These are phyloP conservation scores for Gastrophysa polygoni DNA, from an alignment of 2,888 invertebrate genomes.

Conservation along the genomic window DNA sequence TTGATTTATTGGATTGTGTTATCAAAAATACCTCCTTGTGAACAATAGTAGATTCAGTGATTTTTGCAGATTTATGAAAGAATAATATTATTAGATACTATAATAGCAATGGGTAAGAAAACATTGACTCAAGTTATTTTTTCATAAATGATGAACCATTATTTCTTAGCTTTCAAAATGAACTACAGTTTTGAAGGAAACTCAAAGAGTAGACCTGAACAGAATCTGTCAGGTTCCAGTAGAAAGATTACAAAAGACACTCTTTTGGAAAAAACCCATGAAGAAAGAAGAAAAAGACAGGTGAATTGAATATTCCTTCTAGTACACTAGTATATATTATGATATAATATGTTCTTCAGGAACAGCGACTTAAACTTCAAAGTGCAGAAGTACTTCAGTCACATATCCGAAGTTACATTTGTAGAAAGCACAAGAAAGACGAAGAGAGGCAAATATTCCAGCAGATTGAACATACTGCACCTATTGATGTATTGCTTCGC, in stretches of 20 bases:
- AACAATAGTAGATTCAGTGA: no score
- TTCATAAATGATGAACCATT: neutral
- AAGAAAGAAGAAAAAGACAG: constrained; percentile 86
- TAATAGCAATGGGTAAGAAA: constrained; percentile 11
- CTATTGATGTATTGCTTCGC: constrained; percentile 65
- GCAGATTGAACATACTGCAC: constrained; percentile 56
- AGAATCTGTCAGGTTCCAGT: constrained; percentile 89
- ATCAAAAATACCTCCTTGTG: no score
- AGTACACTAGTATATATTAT: neutral
- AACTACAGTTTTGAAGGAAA: constrained; percentile 87
- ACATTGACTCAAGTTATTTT: neutral
- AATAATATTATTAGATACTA: neutral
- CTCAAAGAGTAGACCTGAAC: constrained; percentile 83
- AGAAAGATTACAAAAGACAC: constrained; percentile 72
- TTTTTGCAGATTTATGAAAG: no score
- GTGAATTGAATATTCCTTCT: constrained; percentile 56
- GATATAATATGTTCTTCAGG: constrained; percentile 56
- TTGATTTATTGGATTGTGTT: no score
- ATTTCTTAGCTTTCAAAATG: constrained; percentile 53
- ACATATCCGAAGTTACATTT: constrained; percentile 75
- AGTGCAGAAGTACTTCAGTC: constrained; percentile 85
- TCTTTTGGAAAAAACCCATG: constrained; percentile 79
- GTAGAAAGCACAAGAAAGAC: constrained; percentile 70
- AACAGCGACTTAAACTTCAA: constrained; percentile 73
- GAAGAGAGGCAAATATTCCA: constrained; percentile 75